Evolutionary conservation across 1,140 invertebrate genomes (phyloP), one percentile per base, ranked within the genome.

Genomic region (Vanessa tameamea): DNA sequence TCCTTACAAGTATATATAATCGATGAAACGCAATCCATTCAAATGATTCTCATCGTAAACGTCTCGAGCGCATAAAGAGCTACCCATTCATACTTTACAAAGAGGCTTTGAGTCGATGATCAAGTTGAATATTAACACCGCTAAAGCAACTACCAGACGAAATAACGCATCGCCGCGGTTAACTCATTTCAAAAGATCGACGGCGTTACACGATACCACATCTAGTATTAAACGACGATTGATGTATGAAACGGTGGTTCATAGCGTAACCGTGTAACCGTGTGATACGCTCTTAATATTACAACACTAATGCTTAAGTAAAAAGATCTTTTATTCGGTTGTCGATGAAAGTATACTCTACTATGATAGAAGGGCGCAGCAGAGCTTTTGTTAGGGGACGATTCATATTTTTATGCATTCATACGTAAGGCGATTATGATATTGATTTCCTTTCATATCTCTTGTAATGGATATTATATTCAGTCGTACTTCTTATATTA

Each of bases 71-170:
- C 69, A 77, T 47, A 63, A 71, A 73, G 50, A 67, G 66, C 55
- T 51, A 51, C 63, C 66, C 74, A 76, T 78, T 78, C 71, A 76
- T 73, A 61, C 70, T 59, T 57, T 23, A 79, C 74, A 79, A 79
- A 76, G 71, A 47, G 23, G 63, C 77, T 73, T 79, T 79, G 70
- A 79, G 76, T 69, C 73, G 77, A 68, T 75, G 57, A 73, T 76
- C 68, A 73, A 70, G 68, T 76, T 76, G 74, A 55, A 79, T 76
- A 76, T 79, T 76, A 79, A 79, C 75, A 76, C 75, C 61, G 20
- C 47, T 66, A 64, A 72, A 64, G 69, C 47, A 16, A 51, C 20
- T 70, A 26, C 31, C 69, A 70, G 23, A 72, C 63, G 15, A 14
- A 23, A 59, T 59, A 26, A 59, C 20, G 55, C 23, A n/a, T 14